phyloP scores from a whole-genome alignment of 1,140 invertebrate genomes.

The Hestina assimilis region DNA sequence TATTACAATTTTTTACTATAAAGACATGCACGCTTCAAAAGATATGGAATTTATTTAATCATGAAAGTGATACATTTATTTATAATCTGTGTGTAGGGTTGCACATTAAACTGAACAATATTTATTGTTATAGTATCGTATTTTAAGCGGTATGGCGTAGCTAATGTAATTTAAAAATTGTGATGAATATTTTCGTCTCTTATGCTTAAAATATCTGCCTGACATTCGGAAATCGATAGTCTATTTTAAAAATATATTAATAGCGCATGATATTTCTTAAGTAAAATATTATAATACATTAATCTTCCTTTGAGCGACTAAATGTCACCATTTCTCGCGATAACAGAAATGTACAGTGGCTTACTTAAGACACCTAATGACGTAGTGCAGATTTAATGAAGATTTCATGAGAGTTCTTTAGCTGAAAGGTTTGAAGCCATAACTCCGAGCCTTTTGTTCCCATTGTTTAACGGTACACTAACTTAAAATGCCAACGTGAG shows the following conservation, averaged over 20 bases:
- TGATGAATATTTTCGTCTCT: too few species aligned
- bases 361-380: constrained; percentile 26
- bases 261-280: not conserved
- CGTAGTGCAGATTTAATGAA: constrained; percentile 45
- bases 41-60: too few species aligned
- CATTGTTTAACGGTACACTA: constrained; percentile 39
- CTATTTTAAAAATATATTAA: not conserved
- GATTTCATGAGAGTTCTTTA: constrained; percentile 28
- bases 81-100: too few species aligned
- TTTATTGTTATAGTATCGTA: too few species aligned
- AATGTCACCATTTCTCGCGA: not conserved
- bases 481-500: constrained; percentile 25
- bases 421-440: constrained; percentile 37
- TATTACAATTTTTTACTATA: too few species aligned
- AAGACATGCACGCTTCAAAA: too few species aligned
- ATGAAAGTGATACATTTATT: too few species aligned
- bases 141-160: too few species aligned
- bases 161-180: too few species aligned
- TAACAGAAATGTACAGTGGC: constrained; percentile 6
- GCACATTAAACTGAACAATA: too few species aligned
- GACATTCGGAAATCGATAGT: too few species aligned
- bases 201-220: too few species aligned
- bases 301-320: not conserved
- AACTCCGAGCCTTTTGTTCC: constrained; percentile 42
- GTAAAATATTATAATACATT: not conserved